These are phyloP conservation scores for Onchidella celtica DNA, from an alignment of 2,888 invertebrate species.

Conservation along the genomic window DNA sequence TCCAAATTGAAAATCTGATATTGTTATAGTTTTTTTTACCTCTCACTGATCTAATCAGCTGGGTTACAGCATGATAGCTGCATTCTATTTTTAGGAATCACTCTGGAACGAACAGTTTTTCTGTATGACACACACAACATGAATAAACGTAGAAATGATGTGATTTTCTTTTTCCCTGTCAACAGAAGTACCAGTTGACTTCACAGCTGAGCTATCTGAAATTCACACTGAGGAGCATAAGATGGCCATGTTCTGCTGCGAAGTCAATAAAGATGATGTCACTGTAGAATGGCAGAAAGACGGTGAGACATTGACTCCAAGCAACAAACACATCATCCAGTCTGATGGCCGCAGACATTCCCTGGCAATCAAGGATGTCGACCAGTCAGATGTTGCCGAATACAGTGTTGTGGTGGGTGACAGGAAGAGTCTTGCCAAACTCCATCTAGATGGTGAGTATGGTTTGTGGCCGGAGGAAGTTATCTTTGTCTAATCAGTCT, in stretches of 20 bases:
- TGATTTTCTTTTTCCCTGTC: too few species aligned
- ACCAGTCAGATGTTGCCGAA: slow-evolving; percentile 88
- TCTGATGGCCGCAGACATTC: slow-evolving; percentile 84
- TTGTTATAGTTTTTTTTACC: too few species aligned
- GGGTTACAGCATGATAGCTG: too few species aligned
- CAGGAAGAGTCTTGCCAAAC: slow-evolving; percentile 88
- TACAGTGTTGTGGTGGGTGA: slow-evolving; percentile 88
- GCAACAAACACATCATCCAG: slow-evolving; percentile 70
- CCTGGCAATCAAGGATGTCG: slow-evolving; percentile 91
- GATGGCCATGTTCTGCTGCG: slow-evolving; percentile 72
- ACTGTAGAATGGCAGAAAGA: slow-evolving; percentile 77
- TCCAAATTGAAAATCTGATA: too few species aligned
- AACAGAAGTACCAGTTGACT: slow-evolving; percentile 73
- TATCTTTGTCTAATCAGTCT: slow-evolving; percentile 32
- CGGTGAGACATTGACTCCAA: slow-evolving; percentile 68
- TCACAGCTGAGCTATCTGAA: slow-evolving; percentile 72
- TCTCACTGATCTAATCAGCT: too few species aligned
- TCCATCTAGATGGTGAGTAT: slow-evolving; percentile 86
- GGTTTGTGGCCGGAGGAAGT: slow-evolving; percentile 10
- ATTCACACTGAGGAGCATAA: slow-evolving; percentile 73
- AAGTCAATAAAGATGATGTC: slow-evolving; percentile 75
- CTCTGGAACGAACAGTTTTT: too few species aligned
- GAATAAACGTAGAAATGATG: too few species aligned
- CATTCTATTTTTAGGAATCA: too few species aligned
- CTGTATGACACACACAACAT: too few species aligned